A percentile compares a stretch with the other conserved stretches of the same genome.
phyloP scores from a whole-genome alignment of 2,797 vertebrate genomes.

The Typhlichthys eigenmanni region DNA sequence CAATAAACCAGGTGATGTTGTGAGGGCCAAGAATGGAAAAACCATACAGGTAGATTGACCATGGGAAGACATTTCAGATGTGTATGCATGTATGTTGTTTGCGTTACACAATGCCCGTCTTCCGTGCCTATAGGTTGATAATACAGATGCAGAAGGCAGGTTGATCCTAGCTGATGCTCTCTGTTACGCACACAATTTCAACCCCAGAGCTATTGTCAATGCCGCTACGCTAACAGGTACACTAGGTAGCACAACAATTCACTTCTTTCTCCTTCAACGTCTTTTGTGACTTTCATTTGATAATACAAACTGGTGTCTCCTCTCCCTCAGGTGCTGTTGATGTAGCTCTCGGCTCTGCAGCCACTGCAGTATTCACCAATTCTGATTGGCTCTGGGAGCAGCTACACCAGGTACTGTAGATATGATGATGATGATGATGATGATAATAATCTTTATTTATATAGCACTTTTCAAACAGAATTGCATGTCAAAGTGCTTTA shows the following conservation, averaged over 20 bases:
- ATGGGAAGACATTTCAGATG: not conserved
- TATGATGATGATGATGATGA: too few species aligned
- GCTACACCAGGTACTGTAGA: constrained; percentile 83
- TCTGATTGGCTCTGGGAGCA: constrained; percentile 93
- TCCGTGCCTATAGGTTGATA: constrained; percentile 84
- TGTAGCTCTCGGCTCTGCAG: constrained; percentile 91
- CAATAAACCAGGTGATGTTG: constrained; percentile 94
- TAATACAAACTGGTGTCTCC: not conserved
- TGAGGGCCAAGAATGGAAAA: constrained; percentile 92
- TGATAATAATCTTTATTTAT: too few species aligned
- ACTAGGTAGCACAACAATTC: too few species aligned
- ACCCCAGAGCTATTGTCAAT: constrained; percentile 86
- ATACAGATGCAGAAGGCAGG: constrained; percentile 95
- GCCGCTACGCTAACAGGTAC: constrained; percentile 91
- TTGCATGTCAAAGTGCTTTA: too few species aligned
- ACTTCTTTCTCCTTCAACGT: too few species aligned
- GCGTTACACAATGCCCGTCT: constrained; percentile 1
- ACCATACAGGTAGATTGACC: constrained; percentile 88
- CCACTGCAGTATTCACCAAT: constrained; percentile 94
- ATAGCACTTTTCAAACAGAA: too few species aligned
- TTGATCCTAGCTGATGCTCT: constrained; percentile 91
- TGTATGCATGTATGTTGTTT: not conserved
- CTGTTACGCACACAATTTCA: constrained; percentile 89
- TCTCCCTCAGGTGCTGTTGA: constrained; percentile 87
- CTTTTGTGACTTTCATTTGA: not conserved